Percentiles rank a stretch among this genome's conserved stretches.
Conservation (phyloP, 1,140 invertebrate genomes). For the Leptestheria dahalacensis region DNA sequence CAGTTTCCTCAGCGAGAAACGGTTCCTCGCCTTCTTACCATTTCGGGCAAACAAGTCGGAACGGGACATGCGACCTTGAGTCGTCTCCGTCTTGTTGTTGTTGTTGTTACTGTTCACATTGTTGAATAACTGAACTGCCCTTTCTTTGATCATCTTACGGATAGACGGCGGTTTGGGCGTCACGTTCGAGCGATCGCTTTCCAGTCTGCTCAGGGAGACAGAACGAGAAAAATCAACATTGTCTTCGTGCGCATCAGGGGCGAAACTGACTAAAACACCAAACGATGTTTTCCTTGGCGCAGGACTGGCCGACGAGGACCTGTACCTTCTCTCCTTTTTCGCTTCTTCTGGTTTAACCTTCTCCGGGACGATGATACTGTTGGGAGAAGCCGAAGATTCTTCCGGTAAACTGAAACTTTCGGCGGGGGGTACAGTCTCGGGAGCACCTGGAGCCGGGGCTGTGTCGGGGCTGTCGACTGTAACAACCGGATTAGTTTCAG, state of each 20-base stretch:
- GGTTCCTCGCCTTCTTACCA: slow-evolving; percentile 42
- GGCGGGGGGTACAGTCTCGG: background rate
- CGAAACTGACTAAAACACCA: background rate
- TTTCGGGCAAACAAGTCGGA: slow-evolving; percentile 3
- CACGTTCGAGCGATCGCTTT: background rate
- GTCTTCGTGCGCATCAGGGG: background rate
- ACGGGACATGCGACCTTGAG: slow-evolving; percentile 8
- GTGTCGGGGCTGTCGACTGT: background rate
- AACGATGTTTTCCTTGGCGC: background rate
- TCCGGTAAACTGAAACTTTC: background rate
- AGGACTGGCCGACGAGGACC: background rate
- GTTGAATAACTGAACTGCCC: slow-evolving; percentile 1
- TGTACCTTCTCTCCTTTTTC: background rate
- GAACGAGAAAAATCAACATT: slow-evolving; percentile 1
- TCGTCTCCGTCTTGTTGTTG: background rate
- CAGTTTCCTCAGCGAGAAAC: slow-evolving; percentile 69
- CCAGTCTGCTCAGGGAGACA: slow-evolving; percentile 7
- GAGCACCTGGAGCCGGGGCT: background rate
- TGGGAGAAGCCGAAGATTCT: background rate
- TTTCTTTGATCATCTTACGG: slow-evolving; percentile 10
- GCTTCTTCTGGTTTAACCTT: background rate
- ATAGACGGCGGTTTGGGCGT: slow-evolving; percentile 6
- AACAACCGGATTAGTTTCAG: background rate
- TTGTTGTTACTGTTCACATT: background rate
- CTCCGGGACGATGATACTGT: background rate